Conservation (phyloP, 2,797 vertebrate genomes). For the Ciconia nigra region DNA sequence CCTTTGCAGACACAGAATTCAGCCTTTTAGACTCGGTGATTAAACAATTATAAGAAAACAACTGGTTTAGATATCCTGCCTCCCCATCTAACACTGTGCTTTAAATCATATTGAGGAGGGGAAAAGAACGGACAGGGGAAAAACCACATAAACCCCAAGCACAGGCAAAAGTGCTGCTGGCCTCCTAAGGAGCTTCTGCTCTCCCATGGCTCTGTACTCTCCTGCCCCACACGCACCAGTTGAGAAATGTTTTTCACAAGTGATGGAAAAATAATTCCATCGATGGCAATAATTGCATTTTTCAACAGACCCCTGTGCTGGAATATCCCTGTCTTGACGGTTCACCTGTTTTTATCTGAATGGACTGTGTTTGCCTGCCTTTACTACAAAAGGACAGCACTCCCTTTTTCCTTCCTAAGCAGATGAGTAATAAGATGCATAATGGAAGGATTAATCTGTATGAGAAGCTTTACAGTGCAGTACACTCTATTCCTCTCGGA, state of each 20-base stretch:
- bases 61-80: not conserved
- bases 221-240: not conserved
- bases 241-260: not conserved
- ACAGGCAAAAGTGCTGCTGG: not conserved
- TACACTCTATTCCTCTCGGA: not conserved
- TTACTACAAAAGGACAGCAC: not conserved
- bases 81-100: not conserved
- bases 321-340: not conserved
- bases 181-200: not conserved
- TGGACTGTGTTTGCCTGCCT: not conserved
- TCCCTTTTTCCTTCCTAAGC: not conserved
- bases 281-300: not conserved
- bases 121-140: not conserved
- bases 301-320: not conserved
- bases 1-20: not conserved
- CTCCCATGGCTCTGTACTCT: not conserved
- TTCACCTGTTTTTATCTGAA: not conserved
- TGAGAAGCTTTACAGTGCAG: not conserved
- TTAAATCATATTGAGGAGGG: not conserved
- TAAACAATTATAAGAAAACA: not conserved
- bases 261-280: not conserved
- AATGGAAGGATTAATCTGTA: not conserved
- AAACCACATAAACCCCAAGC: not conserved
- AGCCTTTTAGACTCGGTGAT: not conserved
- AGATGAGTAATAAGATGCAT: not conserved